Conservation (phyloP, 2,888 invertebrate genomes). For the Caenorhabditis wallacei region DNA sequence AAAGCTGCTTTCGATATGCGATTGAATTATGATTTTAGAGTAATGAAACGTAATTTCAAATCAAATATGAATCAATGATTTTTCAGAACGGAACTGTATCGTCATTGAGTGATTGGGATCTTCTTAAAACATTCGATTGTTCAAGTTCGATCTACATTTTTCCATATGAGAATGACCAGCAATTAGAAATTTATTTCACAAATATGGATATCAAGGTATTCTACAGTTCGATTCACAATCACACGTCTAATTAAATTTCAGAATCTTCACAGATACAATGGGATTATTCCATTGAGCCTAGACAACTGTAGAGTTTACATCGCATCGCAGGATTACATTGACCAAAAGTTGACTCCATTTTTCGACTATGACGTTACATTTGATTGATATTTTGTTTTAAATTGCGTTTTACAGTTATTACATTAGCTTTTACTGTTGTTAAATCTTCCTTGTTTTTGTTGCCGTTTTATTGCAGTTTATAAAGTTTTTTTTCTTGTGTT, state of each 20-base stretch:
- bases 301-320: not conserved
- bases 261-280: constrained; percentile 14
- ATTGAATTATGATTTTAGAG: constrained; percentile 11
- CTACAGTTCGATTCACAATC: not conserved
- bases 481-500: too few species aligned
- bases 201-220: not conserved
- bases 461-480: not conserved
- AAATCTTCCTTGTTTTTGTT: not conserved
- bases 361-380: not conserved
- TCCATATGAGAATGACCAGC: constrained; percentile 1
- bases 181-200: not conserved
- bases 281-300: constrained; percentile 10
- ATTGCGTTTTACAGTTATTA: too few species aligned
- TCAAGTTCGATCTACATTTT: not conserved
- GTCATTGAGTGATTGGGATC: not conserved
- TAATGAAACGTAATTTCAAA: not conserved
- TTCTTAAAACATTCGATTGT: not conserved
- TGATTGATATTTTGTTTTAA: not conserved
- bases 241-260: not conserved
- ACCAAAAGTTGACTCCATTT: too few species aligned
- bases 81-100: constrained; percentile 8
- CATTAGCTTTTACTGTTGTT: too few species aligned
- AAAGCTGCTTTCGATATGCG: not conserved
- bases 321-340: not conserved
- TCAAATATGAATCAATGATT: not conserved